Conservation (phyloP, 2,888 invertebrate genomes). For the Macaria liturata region DNA sequence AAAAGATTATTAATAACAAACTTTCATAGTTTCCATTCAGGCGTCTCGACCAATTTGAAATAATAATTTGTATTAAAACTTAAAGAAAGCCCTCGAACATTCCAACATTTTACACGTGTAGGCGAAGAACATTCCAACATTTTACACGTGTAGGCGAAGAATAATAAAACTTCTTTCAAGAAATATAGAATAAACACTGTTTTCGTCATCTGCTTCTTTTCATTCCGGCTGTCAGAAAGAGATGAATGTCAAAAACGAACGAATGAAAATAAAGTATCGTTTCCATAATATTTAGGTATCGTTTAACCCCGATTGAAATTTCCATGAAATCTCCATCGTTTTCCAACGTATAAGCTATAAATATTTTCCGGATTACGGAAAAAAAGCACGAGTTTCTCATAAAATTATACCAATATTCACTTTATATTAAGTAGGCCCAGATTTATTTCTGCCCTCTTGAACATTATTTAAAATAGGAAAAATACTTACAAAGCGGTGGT, state of each 20-base stretch:
- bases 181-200: too few species aligned
- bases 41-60: constrained; percentile 8
- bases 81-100: neutral
- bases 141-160: too few species aligned
- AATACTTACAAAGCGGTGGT: too few species aligned
- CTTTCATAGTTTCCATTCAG: constrained; percentile 5
- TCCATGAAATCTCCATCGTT: constrained; percentile 7
- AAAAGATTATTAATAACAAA: constrained; percentile 7
- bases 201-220: too few species aligned
- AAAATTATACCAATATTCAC: constrained; percentile 22
- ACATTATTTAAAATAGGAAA: too few species aligned
- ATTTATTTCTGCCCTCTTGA: constrained; percentile 23
- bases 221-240: too few species aligned
- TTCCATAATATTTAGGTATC: too few species aligned
- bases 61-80: constrained; percentile 14
- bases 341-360: constrained; percentile 11
- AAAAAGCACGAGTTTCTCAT: constrained; percentile 17
- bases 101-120: too few species aligned
- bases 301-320: neutral
- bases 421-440: constrained; percentile 15
- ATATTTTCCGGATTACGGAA: constrained; percentile 16
- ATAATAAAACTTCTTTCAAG: too few species aligned
- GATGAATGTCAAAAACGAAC: too few species aligned
- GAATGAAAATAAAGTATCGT: too few species aligned
- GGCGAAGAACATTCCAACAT: too few species aligned